Evolutionary conservation across 2,888 invertebrate genomes (phyloP), one percentile per base, ranked within the genome.

Genomic region (Cetonia aurata): DNA sequence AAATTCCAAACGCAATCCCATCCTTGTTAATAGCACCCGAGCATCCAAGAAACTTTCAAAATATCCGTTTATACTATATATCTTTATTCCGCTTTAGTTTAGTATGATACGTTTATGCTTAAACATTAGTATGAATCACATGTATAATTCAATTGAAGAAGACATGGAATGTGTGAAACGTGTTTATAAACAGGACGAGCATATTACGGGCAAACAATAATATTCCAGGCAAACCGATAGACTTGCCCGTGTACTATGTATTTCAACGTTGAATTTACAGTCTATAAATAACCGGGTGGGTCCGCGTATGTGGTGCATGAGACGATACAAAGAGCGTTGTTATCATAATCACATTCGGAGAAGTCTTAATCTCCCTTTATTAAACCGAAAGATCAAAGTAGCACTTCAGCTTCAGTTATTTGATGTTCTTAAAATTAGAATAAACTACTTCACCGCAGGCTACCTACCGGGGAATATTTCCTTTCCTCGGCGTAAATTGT

Each of bases 391-490:
- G 62, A 65, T 65, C 62, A 65, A 65, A 65, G 62, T 65, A 65
- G 62, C 48, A 65, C 62, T 65, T 46, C 48, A 65, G 42, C 62
- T 52, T 50, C 50, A 50, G 50, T 37, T 65, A 65, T 65, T 65
- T 50, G 62, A 65, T 50, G 62, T 65, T 65, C 52, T 65, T 65
- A 65, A 65, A 65, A 65, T 65, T 65, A 65, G 62, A 65, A 65
- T 65, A 50, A 50, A 65, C 62, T 65, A 50, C 62, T 65, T 65
- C 62, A 65, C 62, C 62, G 37, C 62, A 50, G 62, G 62, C 62
- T 37, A 65, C 48, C 33, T 48, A 65, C 48, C 33, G 50, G 12
- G n/a, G 62, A 65, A 65, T 65, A 62, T 50, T 62, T 37, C 37
- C 37, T 65, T 37, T 50, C 50, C 50, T 57, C 50, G n/a, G 50